Conservation (phyloP, 35 echinoderm and acorn worm species). For the Lytechinus pictus region DNA sequence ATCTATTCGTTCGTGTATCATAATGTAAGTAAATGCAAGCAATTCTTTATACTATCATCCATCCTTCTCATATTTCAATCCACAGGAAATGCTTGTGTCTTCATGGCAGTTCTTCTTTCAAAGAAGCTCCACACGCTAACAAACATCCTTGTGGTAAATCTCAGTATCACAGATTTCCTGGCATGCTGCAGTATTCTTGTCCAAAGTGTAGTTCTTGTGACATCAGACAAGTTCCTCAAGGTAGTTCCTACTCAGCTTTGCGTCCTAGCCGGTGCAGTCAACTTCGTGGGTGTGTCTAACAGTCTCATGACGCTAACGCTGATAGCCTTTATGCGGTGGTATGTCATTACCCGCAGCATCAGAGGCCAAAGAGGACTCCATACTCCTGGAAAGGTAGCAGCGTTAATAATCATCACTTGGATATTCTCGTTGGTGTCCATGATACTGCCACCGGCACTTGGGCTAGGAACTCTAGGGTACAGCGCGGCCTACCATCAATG, state of each 20-base stretch:
- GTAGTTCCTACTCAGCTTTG: not conserved
- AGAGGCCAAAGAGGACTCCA: not conserved
- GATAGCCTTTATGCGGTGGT: conserved; percentile 14
- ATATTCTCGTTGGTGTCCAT: conserved; percentile 45
- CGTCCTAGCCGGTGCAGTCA: not conserved
- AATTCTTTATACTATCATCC: not conserved
- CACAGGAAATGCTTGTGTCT: conserved; percentile 40
- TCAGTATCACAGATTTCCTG: conserved; percentile 68
- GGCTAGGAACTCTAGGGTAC: conserved; percentile 62
- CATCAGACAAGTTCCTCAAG: not conserved
- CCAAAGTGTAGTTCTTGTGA: conserved; percentile 1
- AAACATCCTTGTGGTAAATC: conserved; percentile 61
- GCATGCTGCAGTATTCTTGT: conserved; percentile 49
- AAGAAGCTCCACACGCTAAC: conserved; percentile 54
- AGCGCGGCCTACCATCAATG: conserved; percentile 55
- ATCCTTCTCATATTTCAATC: not conserved
- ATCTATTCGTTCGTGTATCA: not conserved
- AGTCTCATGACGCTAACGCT: conserved; percentile 56
- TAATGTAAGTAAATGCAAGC: too few species aligned
- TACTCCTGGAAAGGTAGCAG: conserved; percentile 12
- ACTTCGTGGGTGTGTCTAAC: not conserved
- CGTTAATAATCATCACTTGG: conserved; percentile 59
- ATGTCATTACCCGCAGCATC: not conserved
- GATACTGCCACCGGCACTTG: conserved; percentile 54
- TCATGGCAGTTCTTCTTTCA: conserved; percentile 26